These are phyloP conservation scores for Pogonomyrmex californicus DNA, from an alignment of 1,140 invertebrate species.

Conservation along the genomic window DNA sequence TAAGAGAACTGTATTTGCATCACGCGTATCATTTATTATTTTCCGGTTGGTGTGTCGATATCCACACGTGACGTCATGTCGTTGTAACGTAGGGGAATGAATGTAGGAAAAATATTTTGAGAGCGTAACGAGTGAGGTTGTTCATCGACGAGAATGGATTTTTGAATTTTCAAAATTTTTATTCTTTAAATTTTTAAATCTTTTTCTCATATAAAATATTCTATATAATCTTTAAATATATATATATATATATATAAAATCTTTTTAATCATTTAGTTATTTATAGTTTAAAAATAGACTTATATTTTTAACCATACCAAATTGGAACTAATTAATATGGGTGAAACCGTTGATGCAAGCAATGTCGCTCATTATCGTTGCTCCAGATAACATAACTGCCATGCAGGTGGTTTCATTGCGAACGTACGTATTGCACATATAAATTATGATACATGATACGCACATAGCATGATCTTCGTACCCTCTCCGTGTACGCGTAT, in stretches of 20 bases:
- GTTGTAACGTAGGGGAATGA: slow-evolving; percentile 33
- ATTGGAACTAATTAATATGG: neutral
- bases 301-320: neutral
- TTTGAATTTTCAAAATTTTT: slow-evolving; percentile 1
- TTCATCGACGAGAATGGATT: neutral
- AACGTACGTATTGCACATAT: slow-evolving; percentile 49
- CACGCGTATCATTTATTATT: slow-evolving; percentile 72
- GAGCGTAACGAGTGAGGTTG: slow-evolving; percentile 39
- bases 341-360: neutral
- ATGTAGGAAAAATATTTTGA: neutral
- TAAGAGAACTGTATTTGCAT: slow-evolving; percentile 69
- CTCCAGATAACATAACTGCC: slow-evolving; percentile 29
- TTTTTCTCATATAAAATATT: neutral
- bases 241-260: neutral
- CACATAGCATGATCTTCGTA: slow-evolving; percentile 60
- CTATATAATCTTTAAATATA: neutral
- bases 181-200: neutral
- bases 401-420: slow-evolving; percentile 4
- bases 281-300: neutral
- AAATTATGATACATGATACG: slow-evolving; percentile 57
- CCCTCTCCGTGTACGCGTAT: slow-evolving; percentile 50
- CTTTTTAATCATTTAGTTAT: neutral
- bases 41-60: slow-evolving; percentile 22
- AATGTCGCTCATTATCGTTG: slow-evolving; percentile 43
- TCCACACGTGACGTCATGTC: slow-evolving; percentile 45